Base-by-base conservation (phyloP, 2,888 invertebrate species). In the Neuroscelio doddi region DNA sequence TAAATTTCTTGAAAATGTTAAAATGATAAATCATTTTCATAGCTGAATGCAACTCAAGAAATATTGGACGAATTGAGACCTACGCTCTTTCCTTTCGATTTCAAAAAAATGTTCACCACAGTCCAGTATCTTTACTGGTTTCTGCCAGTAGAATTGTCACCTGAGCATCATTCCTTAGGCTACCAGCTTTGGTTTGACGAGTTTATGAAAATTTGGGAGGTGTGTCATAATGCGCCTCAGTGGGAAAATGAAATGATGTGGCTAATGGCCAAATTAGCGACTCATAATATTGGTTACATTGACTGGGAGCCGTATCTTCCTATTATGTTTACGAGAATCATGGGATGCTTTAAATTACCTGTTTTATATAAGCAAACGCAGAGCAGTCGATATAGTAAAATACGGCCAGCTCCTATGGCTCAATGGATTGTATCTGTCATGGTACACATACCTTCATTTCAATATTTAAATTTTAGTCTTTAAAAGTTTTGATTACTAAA, bases 221-320 rank as follows among this genome's bases (percentile, higher is more conserved):
- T 89, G 1, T 93, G 92, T 83, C 90, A 91, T 76, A 93, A 93
- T 79, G 88, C 90, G 1, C 89, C 89, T 1, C 84, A 86, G 24
- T 93, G 93, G 87, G 91, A 91, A 85, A 85, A 85, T 72, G 89
- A 90, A 64, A 85, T 93, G 76, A 89, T 94, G 85, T 87, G 88
- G 76, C 85, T 96, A 39, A 91, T 96, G 83, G 88, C 94, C 0
- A 88, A 91, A 39, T 85, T 94, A 39, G 92, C 94, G 0, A 87
- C 87, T 71, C 86, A 89, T 71, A 94, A 92, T 82, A 91, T 93
- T 49, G 96, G 96, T 0, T 90, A 91, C 49, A 90, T 97, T 36
- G 91, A 97, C 81, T 97, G 96, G 96, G 90, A 91, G 64, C 93
- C 93, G 0, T 89, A 95, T 78, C 88, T 95, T 47, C 91, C 95